Conservation (phyloP, 2,113 vertebrate species). For the Zosterops lateralis region DNA sequence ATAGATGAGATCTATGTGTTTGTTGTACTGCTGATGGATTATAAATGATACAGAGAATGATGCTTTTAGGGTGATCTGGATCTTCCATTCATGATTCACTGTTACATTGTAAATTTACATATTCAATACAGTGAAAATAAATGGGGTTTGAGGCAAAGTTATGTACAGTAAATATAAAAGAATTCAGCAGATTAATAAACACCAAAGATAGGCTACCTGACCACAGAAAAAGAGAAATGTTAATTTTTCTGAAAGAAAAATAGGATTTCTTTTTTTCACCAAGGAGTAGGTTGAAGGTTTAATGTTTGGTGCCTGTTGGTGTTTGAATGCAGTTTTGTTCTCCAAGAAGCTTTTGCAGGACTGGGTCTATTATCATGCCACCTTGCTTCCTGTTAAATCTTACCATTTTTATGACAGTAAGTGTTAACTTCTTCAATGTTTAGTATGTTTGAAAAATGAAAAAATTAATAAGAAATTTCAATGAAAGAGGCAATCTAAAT, state of each 20-base stretch:
- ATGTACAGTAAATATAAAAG: not conserved
- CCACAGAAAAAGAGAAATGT: not conserved
- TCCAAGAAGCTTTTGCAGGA: not conserved
- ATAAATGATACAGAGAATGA: not conserved
- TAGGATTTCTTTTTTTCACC: not conserved
- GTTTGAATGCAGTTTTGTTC: not conserved
- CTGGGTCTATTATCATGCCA: not conserved
- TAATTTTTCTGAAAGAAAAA: not conserved
- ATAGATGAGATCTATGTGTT: not conserved
- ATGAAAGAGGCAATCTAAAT: not conserved
- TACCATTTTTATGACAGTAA: not conserved
- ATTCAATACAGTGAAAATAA: not conserved
- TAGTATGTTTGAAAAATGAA: not conserved
- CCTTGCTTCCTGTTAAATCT: not conserved
- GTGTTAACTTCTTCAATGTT: not conserved
- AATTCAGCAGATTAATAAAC: not conserved
- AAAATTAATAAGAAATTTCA: not conserved
- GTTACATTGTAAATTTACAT: fast-evolving
- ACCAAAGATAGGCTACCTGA: not conserved
- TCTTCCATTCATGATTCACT: not conserved
- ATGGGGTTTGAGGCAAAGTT: not conserved
- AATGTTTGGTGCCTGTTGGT: not conserved
- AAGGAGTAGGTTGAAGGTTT: not conserved
- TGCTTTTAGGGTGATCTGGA: not conserved
- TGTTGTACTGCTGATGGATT: not conserved